Base-by-base conservation (phyloP, 2,888 invertebrate genomes). In the Torymus tubicola region DNA sequence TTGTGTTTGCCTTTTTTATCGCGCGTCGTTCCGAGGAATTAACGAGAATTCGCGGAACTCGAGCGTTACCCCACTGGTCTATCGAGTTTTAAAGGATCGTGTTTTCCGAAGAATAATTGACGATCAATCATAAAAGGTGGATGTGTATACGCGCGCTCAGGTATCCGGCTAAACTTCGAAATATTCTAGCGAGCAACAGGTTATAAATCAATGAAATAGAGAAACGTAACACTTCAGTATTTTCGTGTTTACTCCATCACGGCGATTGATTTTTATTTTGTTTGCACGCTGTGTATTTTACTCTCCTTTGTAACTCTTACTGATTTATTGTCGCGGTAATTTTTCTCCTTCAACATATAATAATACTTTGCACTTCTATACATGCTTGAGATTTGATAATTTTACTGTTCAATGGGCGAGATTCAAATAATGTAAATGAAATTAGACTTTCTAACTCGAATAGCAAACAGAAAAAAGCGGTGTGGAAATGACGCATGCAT, bases 51-150 rank as follows among this genome's bases (percentile, higher is more conserved):
- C 14, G 16, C 16, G 52, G 50, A 50, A 52, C 18, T 50, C 18
- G 18, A 8, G 65, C 65, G 13, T 52, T 18, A 14, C 5, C 31
- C 31, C 31, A 31, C 31, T 31, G 31, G 31, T 21, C 14, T 11
- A 68, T 50, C 53, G 67, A 67, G 18, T n/a, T 21, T 65, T 11
- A 42, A 64, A 31, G 69, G 67, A 18, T 60, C 55, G 64, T 61
- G 65, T 64, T 78, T 31, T 60, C 57, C 16, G 21, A 67, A 57
- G 81, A 57, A 69, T 76, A 82, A 83, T 76, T 65, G 80, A 80
- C 78, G 73, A 78, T 80, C 72, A 18, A 58, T 74, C 74, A 24
- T 58, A 70, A 57, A 58, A 12, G 61, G 3, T 31, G 24, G 24
- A 61, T 31, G 18, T 53, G 52, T 14, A 24, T 24, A 60, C 16